Conservation (phyloP, 2,797 vertebrate species). For the Tapirus indicus region DNA sequence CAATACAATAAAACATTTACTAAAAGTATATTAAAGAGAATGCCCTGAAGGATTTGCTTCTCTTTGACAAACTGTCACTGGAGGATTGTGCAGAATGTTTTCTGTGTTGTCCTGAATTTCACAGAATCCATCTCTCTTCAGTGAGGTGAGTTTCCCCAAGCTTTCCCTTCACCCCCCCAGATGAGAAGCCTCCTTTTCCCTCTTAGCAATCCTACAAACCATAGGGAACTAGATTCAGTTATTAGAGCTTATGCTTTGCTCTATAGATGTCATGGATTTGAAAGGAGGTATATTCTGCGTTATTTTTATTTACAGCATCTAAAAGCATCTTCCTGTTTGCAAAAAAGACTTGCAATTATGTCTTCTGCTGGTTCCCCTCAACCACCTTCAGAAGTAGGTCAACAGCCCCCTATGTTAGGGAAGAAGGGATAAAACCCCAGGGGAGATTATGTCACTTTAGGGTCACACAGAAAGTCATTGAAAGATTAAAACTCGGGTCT, state of each 20-base stretch:
- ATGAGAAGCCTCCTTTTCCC: background rate
- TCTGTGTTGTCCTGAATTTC: conserved; percentile 56
- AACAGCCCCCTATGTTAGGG: background rate
- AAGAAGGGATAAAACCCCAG: conserved; percentile 31
- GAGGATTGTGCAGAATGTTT: conserved; percentile 48
- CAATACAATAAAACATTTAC: conserved; percentile 84
- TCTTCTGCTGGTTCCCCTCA: conserved; percentile 21
- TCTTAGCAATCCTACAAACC: background rate
- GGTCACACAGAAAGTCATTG: conserved; percentile 70
- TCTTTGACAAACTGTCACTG: conserved; percentile 72
- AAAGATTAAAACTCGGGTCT: conserved; percentile 59
- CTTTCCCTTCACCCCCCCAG: background rate
- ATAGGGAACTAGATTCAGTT: background rate
- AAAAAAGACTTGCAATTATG: background rate
- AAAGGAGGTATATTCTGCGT: background rate
- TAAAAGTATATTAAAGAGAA: conserved; percentile 84
- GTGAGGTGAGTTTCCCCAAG: background rate
- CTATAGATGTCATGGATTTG: background rate
- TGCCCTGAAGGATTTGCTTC: conserved; percentile 81
- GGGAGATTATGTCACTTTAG: background rate
- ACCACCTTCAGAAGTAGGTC: background rate
- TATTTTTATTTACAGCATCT: conserved; percentile 29
- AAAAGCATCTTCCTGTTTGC: background rate
- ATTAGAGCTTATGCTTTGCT: background rate
- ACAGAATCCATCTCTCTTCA: background rate